phyloP scores from a whole-genome alignment of 1,140 invertebrate genomes.

The Pteromalus puparum region DNA sequence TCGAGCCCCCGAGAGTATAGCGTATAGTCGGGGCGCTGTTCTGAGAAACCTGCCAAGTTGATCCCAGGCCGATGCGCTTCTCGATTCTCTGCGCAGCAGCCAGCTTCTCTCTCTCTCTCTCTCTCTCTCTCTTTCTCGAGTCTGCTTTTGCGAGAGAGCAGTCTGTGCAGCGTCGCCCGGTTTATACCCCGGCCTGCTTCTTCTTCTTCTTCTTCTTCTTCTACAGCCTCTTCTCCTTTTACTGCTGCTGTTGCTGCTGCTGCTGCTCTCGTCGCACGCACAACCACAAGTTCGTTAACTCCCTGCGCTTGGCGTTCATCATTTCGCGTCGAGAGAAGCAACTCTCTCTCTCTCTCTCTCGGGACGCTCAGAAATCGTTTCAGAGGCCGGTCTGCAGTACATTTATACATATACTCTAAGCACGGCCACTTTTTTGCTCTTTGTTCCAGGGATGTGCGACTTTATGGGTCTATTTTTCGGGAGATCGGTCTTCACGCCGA shows the following conservation, averaged over 20 bases:
- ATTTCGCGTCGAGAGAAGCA: background rate
- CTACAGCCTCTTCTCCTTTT: background rate
- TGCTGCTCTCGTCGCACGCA: background rate
- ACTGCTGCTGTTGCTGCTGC: background rate
- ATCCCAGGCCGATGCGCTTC: background rate
- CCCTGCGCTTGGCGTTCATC: background rate
- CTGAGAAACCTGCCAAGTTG: conserved; percentile 30
- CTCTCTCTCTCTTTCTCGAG: background rate
- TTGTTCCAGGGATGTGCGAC: background rate
- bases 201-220: conserved; percentile 21
- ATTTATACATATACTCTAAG: background rate
- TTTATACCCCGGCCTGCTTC: background rate
- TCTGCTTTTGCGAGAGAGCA: background rate
- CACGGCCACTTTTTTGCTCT: background rate
- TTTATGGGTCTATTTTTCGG: too few species aligned
- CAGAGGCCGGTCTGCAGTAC: background rate
- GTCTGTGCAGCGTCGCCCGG: background rate
- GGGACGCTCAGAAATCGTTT: background rate
- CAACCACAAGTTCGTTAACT: conserved; percentile 23
- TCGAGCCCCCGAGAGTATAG: background rate
- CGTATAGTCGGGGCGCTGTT: background rate
- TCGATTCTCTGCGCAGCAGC: background rate
- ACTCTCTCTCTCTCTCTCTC: background rate
- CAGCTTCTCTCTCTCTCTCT: background rate
- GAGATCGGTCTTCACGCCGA: too few species aligned